These are phyloP conservation scores for Pristis pectinata DNA, from an alignment of 2,797 vertebrate genomes.

Conservation along the genomic window DNA sequence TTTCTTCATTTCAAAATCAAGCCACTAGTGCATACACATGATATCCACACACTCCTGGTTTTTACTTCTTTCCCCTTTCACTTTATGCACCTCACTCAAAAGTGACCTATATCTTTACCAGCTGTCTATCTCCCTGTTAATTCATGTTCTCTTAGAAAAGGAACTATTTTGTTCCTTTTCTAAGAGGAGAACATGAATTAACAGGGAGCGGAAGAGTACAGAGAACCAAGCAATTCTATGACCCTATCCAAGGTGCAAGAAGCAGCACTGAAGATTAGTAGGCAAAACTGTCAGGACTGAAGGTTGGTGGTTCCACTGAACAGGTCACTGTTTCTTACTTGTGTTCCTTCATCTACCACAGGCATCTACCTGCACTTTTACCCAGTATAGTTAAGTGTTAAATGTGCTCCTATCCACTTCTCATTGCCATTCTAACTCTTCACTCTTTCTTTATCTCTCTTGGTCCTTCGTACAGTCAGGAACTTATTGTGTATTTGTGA, in stretches of 20 bases:
- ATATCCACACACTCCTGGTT: too few relatives aligned
- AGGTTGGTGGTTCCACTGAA: not conserved
- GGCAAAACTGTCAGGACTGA: too few relatives aligned
- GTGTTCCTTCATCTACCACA: not conserved
- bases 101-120: not conserved
- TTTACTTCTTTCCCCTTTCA: not conserved
- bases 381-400: too few relatives aligned
- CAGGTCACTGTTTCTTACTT: not conserved
- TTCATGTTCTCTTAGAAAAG: too few relatives aligned
- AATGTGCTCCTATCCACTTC: too few relatives aligned
- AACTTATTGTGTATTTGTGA: not conserved
- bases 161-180: not conserved
- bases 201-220: too few relatives aligned
- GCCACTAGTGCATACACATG: not conserved
- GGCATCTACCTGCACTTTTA: not conserved
- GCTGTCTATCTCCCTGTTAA: too few relatives aligned
- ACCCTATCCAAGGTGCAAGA: not conserved
- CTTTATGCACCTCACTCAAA: not conserved
- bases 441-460: not conserved
- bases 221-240: too few relatives aligned
- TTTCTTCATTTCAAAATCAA: not conserved
- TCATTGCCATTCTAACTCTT: not conserved
- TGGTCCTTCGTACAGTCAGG: not conserved
- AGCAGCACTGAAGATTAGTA: not conserved
- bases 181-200: not conserved